These are phyloP conservation scores for Xenus cinereus DNA, from an alignment of 2,113 vertebrate species.

Conservation along the genomic window DNA sequence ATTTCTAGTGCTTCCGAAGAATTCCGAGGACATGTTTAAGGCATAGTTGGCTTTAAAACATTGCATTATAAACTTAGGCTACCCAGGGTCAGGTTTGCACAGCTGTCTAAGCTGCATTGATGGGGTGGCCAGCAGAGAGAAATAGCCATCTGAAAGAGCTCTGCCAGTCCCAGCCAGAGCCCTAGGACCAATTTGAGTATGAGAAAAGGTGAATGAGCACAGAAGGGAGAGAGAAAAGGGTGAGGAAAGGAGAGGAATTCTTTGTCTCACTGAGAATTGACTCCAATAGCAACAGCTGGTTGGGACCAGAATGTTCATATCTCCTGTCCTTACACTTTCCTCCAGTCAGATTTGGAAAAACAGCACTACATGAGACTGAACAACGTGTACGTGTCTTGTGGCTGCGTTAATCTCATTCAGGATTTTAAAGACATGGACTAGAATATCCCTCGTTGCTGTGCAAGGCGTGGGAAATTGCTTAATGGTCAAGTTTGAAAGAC, in stretches of 20 bases:
- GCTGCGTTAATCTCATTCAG: neutral
- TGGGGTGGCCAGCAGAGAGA: neutral
- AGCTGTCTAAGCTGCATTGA: neutral
- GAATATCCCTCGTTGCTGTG: neutral
- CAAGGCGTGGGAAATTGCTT: neutral
- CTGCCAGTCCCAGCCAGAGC: neutral
- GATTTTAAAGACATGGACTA: neutral
- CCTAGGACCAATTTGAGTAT: neutral
- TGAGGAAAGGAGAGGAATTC: neutral
- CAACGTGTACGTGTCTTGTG: neutral
- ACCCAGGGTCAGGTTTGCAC: neutral
- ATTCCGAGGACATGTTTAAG: neutral
- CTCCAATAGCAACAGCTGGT: neutral
- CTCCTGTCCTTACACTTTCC: neutral
- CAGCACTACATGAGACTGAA: neutral
- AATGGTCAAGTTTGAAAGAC: neutral
- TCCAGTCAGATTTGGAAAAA: neutral
- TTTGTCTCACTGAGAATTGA: neutral
- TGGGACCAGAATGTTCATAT: neutral
- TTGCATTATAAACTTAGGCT: neutral
- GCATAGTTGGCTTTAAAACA: neutral
- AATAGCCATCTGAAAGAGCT: neutral
- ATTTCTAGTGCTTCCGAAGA: neutral
- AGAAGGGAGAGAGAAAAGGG: neutral
- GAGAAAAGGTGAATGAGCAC: neutral